Evolutionary conservation across 2,797 vertebrate species (phyloP), one percentile per base, ranked within the genome.

Genomic region (Zonotrichia albicollis): DNA sequence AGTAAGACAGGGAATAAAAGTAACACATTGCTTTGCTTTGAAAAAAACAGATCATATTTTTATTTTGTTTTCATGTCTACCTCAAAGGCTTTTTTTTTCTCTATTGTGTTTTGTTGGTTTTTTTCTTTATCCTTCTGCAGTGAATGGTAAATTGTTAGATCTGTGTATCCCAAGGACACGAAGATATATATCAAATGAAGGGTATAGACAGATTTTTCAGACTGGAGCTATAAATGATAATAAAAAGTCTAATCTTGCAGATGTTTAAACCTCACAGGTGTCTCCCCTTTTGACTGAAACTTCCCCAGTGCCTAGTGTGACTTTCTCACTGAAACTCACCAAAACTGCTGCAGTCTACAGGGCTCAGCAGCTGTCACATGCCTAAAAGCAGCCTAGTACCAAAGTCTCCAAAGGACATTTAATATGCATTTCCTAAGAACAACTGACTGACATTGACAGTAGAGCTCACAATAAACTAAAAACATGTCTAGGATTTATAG

Each of bases 1-100:
- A 92, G 74, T 75, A 70, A 96, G 48, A 36, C 66, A 93, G 54
- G 87, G 73, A 94, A 94, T 91, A 95, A 95, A 97, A 96, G 92
- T 79, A 93, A 74, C 84, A 23, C 84, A 95, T 93, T 96, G 46
- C 20, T 80, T 74, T 91, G 38, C 14, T 26, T 93, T 95, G 51
- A 38, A 87, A 87, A 65, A 60, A 54, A 3, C 2, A 76, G 43
- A 38, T 65, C 2, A 80, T 72, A 58, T 83, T 94, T 95, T 80
- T 79, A 40, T 90, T 89, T 83, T 89, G 15, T 80, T 95, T 95
- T 87, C 18, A 68, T 10, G 90, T 89, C 43, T 71, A 45, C 19
- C 38, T 77, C 46, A 83, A 58, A 93, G 38, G 40, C 0, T 62
- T 73, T 81, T 77, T 76, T 74, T 74, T 74, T 72, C 14, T 43